These are phyloP conservation scores for Pleuronectes platessa DNA, from an alignment of 2,113 vertebrate species.

Conservation along the genomic window DNA sequence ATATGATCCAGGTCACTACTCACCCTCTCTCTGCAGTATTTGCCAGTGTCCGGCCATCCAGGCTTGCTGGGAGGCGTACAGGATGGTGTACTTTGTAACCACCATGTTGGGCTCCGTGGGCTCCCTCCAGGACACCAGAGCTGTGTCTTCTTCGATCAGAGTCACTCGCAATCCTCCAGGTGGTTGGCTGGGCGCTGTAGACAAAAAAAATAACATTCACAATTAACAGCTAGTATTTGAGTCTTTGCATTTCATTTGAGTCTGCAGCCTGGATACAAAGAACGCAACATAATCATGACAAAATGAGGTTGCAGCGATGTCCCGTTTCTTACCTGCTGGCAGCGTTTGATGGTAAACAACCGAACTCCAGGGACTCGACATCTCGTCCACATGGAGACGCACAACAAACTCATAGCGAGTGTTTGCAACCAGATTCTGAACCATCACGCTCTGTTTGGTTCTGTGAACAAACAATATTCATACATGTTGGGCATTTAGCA, in stretches of 20 bases:
- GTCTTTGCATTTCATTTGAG: slow-evolving; percentile 1
- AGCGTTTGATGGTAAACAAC: slow-evolving; percentile 90
- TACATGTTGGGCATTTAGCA: not conserved
- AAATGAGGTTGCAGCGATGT: not conserved
- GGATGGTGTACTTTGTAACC: slow-evolving; percentile 91
- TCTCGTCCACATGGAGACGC: slow-evolving; percentile 91
- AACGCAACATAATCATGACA: not conserved
- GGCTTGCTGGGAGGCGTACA: slow-evolving; percentile 90
- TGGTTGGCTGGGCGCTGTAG: slow-evolving; percentile 88
- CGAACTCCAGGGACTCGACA: slow-evolving; percentile 94
- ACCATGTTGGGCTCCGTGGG: slow-evolving; percentile 85
- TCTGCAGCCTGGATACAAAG: not conserved
- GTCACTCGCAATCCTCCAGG: slow-evolving; percentile 90
- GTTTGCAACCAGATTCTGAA: slow-evolving; percentile 88
- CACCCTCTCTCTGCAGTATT: slow-evolving; percentile 91
- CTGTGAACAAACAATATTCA: slow-evolving; percentile 74
- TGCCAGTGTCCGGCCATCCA: slow-evolving; percentile 93
- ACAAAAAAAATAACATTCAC: slow-evolving; percentile 18
- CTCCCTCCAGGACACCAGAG: slow-evolving; percentile 94
- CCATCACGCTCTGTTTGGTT: slow-evolving; percentile 86
- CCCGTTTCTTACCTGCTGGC: slow-evolving; percentile 87
- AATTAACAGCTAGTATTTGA: not conserved
- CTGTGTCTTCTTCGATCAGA: slow-evolving; percentile 94
- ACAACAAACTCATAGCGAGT: slow-evolving; percentile 97
- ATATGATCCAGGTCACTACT: slow-evolving; percentile 24